Evolutionary conservation across 1,140 invertebrate species (phyloP), one percentile per base, ranked within the genome.

Genomic region (Euwallacea similis): DNA sequence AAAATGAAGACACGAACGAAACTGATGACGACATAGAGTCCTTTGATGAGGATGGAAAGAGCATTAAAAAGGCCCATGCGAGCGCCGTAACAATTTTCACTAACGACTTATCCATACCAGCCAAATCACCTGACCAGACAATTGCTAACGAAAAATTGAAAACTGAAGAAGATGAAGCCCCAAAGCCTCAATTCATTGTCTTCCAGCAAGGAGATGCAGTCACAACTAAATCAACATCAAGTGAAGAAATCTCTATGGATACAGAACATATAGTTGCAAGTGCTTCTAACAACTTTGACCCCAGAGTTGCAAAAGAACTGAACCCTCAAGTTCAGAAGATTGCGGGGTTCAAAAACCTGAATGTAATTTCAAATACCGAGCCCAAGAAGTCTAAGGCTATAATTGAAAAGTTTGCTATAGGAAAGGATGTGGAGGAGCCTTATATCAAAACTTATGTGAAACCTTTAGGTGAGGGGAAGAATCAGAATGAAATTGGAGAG

Each of bases 131-230:
- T 41, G 10, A 54, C 21, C 8, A 13, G 44, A 47, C n/a, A 64
- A 13, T 21, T 47, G 62, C n/a, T 42, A 44, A 7, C 7, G 9
- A 2, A 47, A 6, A 8, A 64, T 21, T 46, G 56, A 16, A 44
- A 13, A 59, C 7, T 61, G 21, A 11, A 61, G 2, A 3, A 11
- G 58, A 43, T 61, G 46, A 50, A 2, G 46, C 46, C 33, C 7
- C 59, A 64, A n/a, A 47, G 8, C 13, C 42, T n/a, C 43, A 64
- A 64, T 11, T 75, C 9, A 75, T 79, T 21, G 53, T 79, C 7
- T 66, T 80, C 7, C 78, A 79, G 69, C 78, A 75, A 76, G 79
- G 76, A 11, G 54, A 75, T n/a, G 74, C 74, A 3, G 42, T 80
- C 7, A 76, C 76, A 1, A 77, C 79, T 9, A 79, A 73, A 73